phyloP scores from a whole-genome alignment of 2,797 vertebrate genomes.

The Channallabes apus region DNA sequence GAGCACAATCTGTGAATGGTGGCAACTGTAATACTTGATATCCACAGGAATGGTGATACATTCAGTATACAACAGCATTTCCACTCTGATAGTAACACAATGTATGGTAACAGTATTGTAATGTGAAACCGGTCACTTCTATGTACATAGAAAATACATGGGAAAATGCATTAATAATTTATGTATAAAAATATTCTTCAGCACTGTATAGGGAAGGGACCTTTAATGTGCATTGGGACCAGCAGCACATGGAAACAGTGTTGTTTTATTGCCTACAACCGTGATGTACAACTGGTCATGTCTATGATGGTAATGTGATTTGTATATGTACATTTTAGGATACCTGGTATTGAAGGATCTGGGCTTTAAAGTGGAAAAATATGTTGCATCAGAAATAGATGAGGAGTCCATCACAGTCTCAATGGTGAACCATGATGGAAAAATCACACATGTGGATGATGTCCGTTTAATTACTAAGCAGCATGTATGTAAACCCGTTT shows the following conservation, averaged over 20 bases:
- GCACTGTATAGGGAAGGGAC: background rate
- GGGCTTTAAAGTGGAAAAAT: constrained; percentile 88
- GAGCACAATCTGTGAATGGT: no score
- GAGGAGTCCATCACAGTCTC: constrained; percentile 80
- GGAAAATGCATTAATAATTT: background rate
- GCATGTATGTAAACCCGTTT: constrained; percentile 70
- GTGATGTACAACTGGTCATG: background rate
- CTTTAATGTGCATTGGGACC: background rate
- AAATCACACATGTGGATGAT: constrained; percentile 82
- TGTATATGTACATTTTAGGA: constrained; percentile 66
- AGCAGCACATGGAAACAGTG: background rate
- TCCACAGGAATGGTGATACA: background rate
- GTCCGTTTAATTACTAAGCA: constrained; percentile 79
- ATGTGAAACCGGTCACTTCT: background rate
- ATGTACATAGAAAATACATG: background rate
- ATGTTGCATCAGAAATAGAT: constrained; percentile 87
- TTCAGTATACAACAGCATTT: background rate
- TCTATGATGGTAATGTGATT: background rate
- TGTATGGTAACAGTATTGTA: background rate
- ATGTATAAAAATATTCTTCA: background rate
- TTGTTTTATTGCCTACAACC: background rate
- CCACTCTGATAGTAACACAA: background rate
- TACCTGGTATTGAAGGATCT: constrained; percentile 88
- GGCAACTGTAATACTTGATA: no score
- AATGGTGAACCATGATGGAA: constrained; percentile 79